Evolutionary conservation across 2,113 vertebrate genomes (phyloP).

Genomic region (Epinephelus fuscoguttatus): DNA sequence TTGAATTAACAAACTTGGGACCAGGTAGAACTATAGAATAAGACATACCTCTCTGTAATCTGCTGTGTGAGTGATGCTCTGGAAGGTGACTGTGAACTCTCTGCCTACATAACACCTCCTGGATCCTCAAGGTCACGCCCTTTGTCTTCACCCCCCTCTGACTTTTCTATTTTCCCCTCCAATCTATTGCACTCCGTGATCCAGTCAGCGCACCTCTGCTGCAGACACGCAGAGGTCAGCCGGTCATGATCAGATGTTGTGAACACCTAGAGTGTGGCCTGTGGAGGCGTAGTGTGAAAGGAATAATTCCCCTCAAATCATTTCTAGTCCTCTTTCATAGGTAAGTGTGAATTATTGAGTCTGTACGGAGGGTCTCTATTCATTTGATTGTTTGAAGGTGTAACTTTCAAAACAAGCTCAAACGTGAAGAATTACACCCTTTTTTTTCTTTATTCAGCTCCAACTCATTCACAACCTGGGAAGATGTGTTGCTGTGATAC

Average conservation of each 20-base stretch:
- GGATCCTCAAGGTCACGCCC: rapidly evolving
- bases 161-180: background rate
- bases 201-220: background rate
- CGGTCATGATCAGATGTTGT: background rate
- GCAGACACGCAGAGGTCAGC: background rate
- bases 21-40: too few relatives aligned
- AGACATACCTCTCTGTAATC: background rate
- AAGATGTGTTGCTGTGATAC: background rate
- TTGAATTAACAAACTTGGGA: background rate
- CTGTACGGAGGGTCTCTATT: background rate
- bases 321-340: background rate
- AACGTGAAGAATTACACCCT: background rate
- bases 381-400: background rate
- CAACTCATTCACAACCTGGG: background rate
- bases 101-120: background rate
- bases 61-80: background rate
- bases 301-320: background rate
- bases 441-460: background rate
- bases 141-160: background rate
- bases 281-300: background rate
- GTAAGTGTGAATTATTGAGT: background rate
- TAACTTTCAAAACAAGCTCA: background rate
- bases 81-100: background rate
- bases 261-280: background rate
- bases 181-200: background rate